Percentiles rank a stretch among this genome's conserved stretches.
These are phyloP conservation scores for Pogonocichla stellata DNA, from an alignment of 2,113 vertebrate genomes.

Conservation along the genomic window DNA sequence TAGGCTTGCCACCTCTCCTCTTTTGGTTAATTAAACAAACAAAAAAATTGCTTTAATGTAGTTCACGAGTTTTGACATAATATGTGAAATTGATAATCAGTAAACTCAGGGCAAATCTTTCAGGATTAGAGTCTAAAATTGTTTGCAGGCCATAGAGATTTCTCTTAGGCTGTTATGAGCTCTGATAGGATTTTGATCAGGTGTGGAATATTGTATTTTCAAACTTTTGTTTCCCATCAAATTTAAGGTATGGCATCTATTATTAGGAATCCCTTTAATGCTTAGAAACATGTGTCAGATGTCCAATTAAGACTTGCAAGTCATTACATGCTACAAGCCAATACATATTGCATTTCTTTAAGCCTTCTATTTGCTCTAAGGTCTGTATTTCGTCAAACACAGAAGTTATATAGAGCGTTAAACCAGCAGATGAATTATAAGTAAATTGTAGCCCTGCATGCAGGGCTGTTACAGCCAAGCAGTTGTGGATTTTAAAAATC, in stretches of 20 bases:
- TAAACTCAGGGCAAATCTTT: not conserved
- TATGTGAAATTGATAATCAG: not conserved
- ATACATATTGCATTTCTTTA: not conserved
- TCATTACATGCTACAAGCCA: not conserved
- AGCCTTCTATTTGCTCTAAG: not conserved
- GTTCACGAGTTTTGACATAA: not conserved
- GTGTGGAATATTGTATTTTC: not conserved
- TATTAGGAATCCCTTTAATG: not conserved
- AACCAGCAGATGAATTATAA: not conserved
- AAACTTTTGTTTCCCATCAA: not conserved
- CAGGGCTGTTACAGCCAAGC: not conserved
- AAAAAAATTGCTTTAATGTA: not conserved
- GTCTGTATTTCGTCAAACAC: not conserved
- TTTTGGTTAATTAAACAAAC: not conserved
- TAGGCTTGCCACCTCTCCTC: not conserved
- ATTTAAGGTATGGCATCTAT: not conserved
- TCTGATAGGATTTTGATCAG: not conserved
- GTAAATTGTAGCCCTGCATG: not conserved
- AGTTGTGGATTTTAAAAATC: not conserved
- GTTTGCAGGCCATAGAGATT: not conserved
- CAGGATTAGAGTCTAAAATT: not conserved
- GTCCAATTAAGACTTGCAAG: not conserved
- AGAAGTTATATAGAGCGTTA: not conserved
- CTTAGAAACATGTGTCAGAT: not conserved
- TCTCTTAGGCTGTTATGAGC: not conserved